Percentiles rank a stretch among this genome's conserved stretches.
Conservation (phyloP, 2,113 vertebrate species). For the Rhynchomys soricoides region DNA sequence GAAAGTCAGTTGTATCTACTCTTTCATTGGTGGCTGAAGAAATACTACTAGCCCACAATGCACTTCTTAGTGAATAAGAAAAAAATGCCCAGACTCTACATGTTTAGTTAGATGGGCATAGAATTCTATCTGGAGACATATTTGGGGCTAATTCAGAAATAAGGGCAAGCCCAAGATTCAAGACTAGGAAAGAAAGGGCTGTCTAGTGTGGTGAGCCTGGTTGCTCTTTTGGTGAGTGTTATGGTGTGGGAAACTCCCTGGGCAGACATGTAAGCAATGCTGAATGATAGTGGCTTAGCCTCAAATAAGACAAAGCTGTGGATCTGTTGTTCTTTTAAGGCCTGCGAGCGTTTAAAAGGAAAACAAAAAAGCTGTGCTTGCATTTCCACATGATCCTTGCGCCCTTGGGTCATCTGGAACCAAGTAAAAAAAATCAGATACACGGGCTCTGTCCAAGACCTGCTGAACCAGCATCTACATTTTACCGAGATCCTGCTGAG, state of each 20-base stretch:
- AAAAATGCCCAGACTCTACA: background rate
- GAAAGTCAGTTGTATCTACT: background rate
- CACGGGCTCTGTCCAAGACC: background rate
- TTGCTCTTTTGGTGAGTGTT: constrained; percentile 6
- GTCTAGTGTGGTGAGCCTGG: background rate
- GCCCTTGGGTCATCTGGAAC: background rate
- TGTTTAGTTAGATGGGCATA: background rate
- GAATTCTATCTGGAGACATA: background rate
- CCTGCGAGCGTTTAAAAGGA: background rate
- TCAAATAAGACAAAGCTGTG: constrained; percentile 1
- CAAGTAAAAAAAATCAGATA: background rate
- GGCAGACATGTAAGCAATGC: background rate
- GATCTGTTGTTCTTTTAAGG: background rate
- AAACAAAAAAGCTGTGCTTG: background rate
- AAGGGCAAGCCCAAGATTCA: background rate
- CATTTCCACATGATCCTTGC: background rate
- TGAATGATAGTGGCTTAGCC: background rate
- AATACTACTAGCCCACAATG: background rate
- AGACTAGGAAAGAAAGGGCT: background rate
- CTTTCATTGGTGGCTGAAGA: background rate
- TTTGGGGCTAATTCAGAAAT: constrained; percentile 21
- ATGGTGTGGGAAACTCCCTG: background rate
- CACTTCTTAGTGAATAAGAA: background rate
- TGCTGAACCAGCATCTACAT: constrained; percentile 4
- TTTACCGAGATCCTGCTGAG: background rate